Conservation (phyloP, 1,140 invertebrate genomes). For the Drosophila kurseongensis region DNA sequence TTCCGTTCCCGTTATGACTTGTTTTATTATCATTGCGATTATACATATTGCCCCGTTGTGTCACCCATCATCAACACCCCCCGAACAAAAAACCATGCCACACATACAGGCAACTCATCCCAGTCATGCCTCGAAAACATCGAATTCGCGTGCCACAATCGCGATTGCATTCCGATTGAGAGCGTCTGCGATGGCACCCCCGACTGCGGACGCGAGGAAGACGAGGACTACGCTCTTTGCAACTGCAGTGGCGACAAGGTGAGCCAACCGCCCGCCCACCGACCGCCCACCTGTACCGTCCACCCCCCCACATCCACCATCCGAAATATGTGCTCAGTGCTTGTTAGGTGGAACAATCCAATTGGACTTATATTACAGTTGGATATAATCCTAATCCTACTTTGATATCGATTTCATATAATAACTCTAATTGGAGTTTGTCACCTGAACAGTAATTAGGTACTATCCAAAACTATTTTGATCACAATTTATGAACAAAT, state of each 20-base stretch:
- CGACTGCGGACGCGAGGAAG: slow-evolving; percentile 93
- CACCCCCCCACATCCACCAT: not conserved
- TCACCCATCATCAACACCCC: slow-evolving; percentile 55
- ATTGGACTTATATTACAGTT: not conserved
- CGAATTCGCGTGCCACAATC: slow-evolving; percentile 86
- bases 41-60: slow-evolving; percentile 56
- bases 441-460: too few relatives aligned
- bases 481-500: too few relatives aligned
- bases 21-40: slow-evolving; percentile 57
- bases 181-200: slow-evolving; percentile 91
- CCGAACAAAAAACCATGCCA: slow-evolving; percentile 20
- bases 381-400: too few relatives aligned
- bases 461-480: too few relatives aligned
- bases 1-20: slow-evolving; percentile 45
- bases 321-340: not conserved
- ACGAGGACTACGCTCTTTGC: slow-evolving; percentile 87
- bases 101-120: slow-evolving; percentile 60
- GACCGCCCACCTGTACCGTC: not conserved
- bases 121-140: slow-evolving; percentile 75
- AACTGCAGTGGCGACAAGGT: slow-evolving; percentile 84
- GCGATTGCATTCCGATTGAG: slow-evolving; percentile 85
- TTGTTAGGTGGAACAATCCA: slow-evolving; percentile 2
- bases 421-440: too few relatives aligned
- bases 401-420: too few relatives aligned
- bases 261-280: slow-evolving; percentile 40